Evolutionary conservation across 2,797 vertebrate species (phyloP).

Genomic region (Eidolon dupreanum): DNA sequence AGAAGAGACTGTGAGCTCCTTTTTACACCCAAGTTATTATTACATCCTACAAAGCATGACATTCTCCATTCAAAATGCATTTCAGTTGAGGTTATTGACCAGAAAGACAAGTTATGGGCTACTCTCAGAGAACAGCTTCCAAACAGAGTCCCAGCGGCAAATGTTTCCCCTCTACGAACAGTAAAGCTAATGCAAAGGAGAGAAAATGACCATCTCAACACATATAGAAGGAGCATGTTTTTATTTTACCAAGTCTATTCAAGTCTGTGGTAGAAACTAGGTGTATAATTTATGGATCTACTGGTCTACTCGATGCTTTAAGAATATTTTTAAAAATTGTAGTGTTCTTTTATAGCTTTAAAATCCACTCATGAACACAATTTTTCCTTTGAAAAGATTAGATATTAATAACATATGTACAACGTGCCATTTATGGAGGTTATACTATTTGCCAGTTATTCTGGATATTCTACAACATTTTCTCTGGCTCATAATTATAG

Average conservation of each 20-base stretch:
- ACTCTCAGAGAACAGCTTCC: background rate
- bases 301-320: background rate
- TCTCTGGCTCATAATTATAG: background rate
- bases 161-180: background rate
- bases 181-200: background rate
- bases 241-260: background rate
- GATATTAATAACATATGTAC: background rate
- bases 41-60: background rate
- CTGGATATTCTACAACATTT: background rate
- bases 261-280: background rate
- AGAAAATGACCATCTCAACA: background rate
- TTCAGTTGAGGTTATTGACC: background rate
- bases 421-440: background rate
- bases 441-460: background rate
- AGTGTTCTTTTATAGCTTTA: background rate
- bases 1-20: background rate
- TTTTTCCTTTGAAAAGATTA: background rate
- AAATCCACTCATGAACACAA: background rate
- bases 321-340: background rate
- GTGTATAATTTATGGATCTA: background rate
- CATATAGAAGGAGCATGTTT: background rate
- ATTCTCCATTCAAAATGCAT: background rate
- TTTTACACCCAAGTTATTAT: background rate
- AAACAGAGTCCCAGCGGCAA: background rate
- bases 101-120: background rate